phyloP scores from a whole-genome alignment of 2,888 invertebrate genomes.

The Cheilosia vulpina region DNA sequence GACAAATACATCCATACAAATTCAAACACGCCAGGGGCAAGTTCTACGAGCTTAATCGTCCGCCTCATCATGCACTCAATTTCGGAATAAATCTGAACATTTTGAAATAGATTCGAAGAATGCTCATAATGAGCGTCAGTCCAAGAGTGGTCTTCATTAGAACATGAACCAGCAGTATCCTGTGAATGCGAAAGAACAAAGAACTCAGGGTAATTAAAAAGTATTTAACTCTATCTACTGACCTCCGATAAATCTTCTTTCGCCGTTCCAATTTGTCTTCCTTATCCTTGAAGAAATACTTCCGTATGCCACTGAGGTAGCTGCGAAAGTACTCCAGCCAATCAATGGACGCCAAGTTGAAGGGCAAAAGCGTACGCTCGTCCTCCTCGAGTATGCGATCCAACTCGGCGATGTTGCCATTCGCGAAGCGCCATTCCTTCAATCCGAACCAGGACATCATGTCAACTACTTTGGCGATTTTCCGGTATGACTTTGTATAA shows the following conservation, averaged over 20 bases:
- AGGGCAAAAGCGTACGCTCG: conserved; percentile 82
- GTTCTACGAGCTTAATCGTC: background rate
- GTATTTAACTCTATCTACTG: conserved; percentile 78
- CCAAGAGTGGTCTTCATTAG: conserved; percentile 82
- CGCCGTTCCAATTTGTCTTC: conserved; percentile 83
- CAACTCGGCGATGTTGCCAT: conserved; percentile 82
- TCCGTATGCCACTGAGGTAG: conserved; percentile 88
- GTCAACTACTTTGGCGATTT: conserved; percentile 82
- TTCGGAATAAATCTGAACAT: conserved; percentile 80
- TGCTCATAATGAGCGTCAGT: conserved; percentile 81
- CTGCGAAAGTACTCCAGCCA: conserved; percentile 88
- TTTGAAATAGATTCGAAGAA: conserved; percentile 80
- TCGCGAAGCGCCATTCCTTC: conserved; percentile 82
- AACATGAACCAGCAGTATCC: conserved; percentile 81
- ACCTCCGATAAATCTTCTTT: conserved; percentile 82
- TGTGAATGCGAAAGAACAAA: conserved; percentile 74
- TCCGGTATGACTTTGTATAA: conserved; percentile 81
- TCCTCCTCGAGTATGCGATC: conserved; percentile 79
- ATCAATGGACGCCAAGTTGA: conserved; percentile 87
- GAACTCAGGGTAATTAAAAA: conserved; percentile 78
- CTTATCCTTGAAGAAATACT: conserved; percentile 88
- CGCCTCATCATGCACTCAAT: conserved; percentile 64
- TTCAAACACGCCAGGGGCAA: too few relatives aligned
- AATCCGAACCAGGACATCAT: conserved; percentile 84
- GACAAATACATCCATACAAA: too few relatives aligned